Base-by-base conservation (phyloP, 1,140 invertebrate species). In the Drosophila rhopaloa region DNA sequence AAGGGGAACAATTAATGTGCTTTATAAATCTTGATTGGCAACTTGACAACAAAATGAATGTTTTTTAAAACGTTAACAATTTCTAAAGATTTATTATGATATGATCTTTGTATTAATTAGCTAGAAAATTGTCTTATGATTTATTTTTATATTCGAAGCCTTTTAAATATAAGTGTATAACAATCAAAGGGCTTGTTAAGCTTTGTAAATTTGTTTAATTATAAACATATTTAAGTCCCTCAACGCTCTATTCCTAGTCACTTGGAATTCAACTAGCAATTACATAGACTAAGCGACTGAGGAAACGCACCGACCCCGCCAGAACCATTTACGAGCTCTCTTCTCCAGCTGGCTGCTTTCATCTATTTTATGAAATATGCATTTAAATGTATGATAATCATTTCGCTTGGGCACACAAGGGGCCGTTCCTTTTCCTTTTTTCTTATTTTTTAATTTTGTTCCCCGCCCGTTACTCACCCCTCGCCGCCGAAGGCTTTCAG, bases 401-500 rank as follows among this genome's bases (percentile, higher is more conserved):
- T 90, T 88, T 81, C 62, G 70, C 67, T 79, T 56, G 71, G 38
- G 43, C 35, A 43, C 48, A 62, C 59, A 53, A 37, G 19, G 29
- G 14, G 35, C 53, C 16, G 38, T 37, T 35, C n/a, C 16, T 43
- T 65, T 8, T 35, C 3, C 24, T 8, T 19, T 24, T 44, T 29
- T 38, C 29, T 50, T 27, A 27, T 41, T 27, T 32, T 29, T 62
- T 50, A 24, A 38, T 19, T 27, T 38, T 62, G 29, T 54, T 35
- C 5, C 13, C 6, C 24, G 29, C 35, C 9, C 9, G 27, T 41
- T 40, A 72, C 95, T 94, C 93, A 97, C 96, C 96, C 96, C 67
- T 97, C 94, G 68, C 95, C 95, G 75, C 96, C 96, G 92, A 97
- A 93, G 79, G 96, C 94, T 92, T 95, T 95, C 61, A 96, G 94